Evolutionary conservation across 2,888 invertebrate genomes (phyloP).

Genomic region (Heliothis peltigera): DNA sequence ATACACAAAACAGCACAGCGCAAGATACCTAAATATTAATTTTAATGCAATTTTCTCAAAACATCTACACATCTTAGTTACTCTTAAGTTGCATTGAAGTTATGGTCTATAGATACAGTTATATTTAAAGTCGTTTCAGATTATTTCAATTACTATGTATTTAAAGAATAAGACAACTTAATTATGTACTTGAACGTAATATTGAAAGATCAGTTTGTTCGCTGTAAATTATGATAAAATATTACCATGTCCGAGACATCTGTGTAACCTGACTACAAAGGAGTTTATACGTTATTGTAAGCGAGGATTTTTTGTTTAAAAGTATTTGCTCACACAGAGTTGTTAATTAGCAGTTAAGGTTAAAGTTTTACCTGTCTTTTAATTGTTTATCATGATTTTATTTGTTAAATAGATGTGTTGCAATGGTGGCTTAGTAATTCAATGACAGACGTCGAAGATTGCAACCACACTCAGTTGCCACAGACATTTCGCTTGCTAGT

Average conservation of each 20-base stretch:
- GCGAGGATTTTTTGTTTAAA: conserved; percentile 53
- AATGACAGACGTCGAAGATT: conserved; percentile 32
- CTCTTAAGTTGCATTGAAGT: conserved; percentile 31
- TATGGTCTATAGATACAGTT: conserved; percentile 27
- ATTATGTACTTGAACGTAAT: conserved; percentile 2
- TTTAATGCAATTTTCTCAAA: conserved; percentile 26
- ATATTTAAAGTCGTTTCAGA: conserved; percentile 11
- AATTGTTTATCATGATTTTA: conserved; percentile 59
- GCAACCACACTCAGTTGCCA: conserved; percentile 56
- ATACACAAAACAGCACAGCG: conserved; percentile 8
- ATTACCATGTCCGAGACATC: neutral
- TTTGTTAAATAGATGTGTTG: conserved; percentile 51
- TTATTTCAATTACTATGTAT: conserved; percentile 11
- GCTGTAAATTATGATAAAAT: neutral
- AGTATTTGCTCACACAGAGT: conserved; percentile 69
- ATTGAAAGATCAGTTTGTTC: conserved; percentile 2
- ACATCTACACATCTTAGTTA: conserved; percentile 40
- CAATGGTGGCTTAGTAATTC: conserved; percentile 42
- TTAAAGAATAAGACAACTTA: conserved; percentile 10
- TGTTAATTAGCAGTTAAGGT: conserved; percentile 79
- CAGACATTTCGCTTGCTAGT: conserved; percentile 11
- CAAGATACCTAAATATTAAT: conserved; percentile 13
- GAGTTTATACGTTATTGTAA: conserved; percentile 37
- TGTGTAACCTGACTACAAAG: conserved; percentile 15
- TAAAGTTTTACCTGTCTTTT: conserved; percentile 73